Percentiles rank a stretch among this genome's conserved stretches.
These are phyloP conservation scores for Halichondria panicea DNA, from an alignment of 37 sponge, comb jelly and placozoan genomes.

Conservation along the genomic window DNA sequence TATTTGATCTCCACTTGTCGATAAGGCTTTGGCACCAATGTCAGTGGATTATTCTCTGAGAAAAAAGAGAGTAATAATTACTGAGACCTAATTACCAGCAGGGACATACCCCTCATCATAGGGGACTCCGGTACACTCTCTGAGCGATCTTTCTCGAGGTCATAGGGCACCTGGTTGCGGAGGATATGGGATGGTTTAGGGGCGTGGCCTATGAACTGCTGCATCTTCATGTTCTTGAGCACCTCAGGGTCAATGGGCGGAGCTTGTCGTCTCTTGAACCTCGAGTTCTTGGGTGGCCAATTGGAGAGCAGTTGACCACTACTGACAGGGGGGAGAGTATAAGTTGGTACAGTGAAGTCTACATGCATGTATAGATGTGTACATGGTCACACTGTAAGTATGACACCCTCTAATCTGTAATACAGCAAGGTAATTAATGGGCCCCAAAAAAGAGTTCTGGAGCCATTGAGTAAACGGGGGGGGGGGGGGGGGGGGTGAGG, in stretches of 20 bases:
- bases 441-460: no score
- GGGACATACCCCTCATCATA: constrained; percentile 75
- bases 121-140: constrained; percentile 70
- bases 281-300: neutral
- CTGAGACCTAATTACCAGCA: neutral
- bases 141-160: constrained; percentile 26
- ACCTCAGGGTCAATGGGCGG: constrained; percentile 67
- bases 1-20: constrained; percentile 78
- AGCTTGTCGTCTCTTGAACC: constrained; percentile 17
- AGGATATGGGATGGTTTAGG: constrained; percentile 65
- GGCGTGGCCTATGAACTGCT: constrained; percentile 77
- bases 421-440: no score
- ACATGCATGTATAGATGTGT: no score
- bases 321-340: no score
- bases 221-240: constrained; percentile 58
- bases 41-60: constrained; percentile 51
- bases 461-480: no score
- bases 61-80: neutral
- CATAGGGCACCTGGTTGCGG: constrained; percentile 70
- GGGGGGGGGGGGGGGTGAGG: no score
- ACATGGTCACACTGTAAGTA: no score
- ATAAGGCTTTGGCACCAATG: constrained; percentile 68
- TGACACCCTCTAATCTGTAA: no score
- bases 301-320: no score
- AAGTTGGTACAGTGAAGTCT: no score